Conservation (phyloP, 2,113 vertebrate genomes). For the Gorilla gorilla region DNA sequence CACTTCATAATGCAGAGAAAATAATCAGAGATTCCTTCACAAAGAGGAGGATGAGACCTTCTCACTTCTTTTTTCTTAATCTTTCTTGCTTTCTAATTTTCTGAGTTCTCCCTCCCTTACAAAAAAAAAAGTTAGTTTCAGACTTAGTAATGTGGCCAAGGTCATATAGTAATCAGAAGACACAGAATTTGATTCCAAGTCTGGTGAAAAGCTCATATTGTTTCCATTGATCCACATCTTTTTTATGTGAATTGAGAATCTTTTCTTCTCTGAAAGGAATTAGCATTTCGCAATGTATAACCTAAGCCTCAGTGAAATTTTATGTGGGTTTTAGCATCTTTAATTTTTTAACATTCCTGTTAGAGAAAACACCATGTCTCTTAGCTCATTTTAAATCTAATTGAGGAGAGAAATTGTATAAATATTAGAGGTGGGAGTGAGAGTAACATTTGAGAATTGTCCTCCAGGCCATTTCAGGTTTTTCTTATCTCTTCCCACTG, state of each 20-base stretch:
- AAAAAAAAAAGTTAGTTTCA: slow-evolving; percentile 31
- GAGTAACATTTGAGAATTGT: slow-evolving; percentile 31
- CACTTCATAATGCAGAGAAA: background rate
- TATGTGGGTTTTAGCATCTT: background rate
- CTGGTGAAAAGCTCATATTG: background rate
- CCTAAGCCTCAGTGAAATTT: slow-evolving; percentile 14
- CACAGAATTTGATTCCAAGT: background rate
- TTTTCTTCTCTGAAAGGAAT: background rate
- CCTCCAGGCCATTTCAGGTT: background rate
- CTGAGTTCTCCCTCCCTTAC: background rate
- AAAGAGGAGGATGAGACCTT: background rate
- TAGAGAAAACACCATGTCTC: slow-evolving; percentile 42
- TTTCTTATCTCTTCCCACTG: slow-evolving; percentile 12
- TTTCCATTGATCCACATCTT: background rate
- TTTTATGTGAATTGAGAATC: slow-evolving; percentile 6
- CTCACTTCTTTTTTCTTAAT: slow-evolving; percentile 13
- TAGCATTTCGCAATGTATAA: slow-evolving; percentile 7
- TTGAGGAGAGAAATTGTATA: slow-evolving; percentile 27
- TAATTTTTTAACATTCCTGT: slow-evolving; percentile 1
- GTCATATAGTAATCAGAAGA: background rate
- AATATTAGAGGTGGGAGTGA: slow-evolving; percentile 3
- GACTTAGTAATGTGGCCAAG: background rate
- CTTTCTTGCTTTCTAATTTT: slow-evolving; percentile 15
- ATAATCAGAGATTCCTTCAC: background rate
- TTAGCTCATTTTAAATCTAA: slow-evolving; percentile 67